Percentiles rank a stretch among this genome's conserved stretches.
Evolutionary conservation across 1,140 invertebrate genomes (phyloP).

Genomic region (Probaryconus sp.): DNA sequence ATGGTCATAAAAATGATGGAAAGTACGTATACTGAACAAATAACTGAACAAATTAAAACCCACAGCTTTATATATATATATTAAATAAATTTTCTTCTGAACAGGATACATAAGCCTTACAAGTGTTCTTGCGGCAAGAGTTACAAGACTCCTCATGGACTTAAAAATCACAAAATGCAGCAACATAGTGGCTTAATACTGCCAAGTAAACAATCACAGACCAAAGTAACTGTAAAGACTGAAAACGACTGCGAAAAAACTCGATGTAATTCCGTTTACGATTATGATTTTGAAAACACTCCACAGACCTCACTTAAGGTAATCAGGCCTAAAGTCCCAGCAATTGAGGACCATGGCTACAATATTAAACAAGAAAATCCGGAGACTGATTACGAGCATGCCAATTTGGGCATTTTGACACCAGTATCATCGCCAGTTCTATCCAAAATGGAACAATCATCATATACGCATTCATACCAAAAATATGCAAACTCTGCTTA

Average conservation of each 20-base stretch:
- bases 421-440: slow-evolving; percentile 78
- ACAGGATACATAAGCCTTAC: slow-evolving; percentile 85
- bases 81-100: slow-evolving; percentile 10
- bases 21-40: slow-evolving; percentile 80
- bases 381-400: slow-evolving; percentile 59
- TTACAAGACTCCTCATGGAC: slow-evolving; percentile 86
- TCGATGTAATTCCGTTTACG: neutral
- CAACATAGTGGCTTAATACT: slow-evolving; percentile 77
- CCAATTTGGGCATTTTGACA: slow-evolving; percentile 78
- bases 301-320: slow-evolving; percentile 2
- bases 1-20: slow-evolving; percentile 89
- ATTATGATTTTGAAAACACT: slow-evolving; percentile 12
- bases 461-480: slow-evolving; percentile 51
- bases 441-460: slow-evolving; percentile 39
- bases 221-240: slow-evolving; percentile 40
- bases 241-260: slow-evolving; percentile 26
- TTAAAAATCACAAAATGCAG: slow-evolving; percentile 84
- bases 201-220: slow-evolving; percentile 39
- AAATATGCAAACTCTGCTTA: too few species aligned
- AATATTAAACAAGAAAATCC: slow-evolving; percentile 64
- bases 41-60: neutral
- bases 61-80: neutral
- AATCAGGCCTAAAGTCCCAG: slow-evolving; percentile 66
- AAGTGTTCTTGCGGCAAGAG: slow-evolving; percentile 90
- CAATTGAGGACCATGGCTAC: slow-evolving; percentile 73